Conservation (phyloP, 2,797 vertebrate species). For the Urophycis tenuis region DNA sequence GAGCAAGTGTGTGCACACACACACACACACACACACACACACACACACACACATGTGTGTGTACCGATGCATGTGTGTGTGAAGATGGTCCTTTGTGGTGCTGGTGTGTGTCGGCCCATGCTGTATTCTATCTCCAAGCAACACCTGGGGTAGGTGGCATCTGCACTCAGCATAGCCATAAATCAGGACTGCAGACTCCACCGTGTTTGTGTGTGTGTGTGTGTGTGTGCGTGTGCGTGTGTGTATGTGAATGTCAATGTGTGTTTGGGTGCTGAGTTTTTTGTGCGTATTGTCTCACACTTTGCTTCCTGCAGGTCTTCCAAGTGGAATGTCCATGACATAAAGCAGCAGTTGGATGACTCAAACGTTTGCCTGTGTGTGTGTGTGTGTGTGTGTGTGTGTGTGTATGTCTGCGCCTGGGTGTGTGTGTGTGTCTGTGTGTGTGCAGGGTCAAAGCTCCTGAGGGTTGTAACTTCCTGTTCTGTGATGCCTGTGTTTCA, state of each 20-base stretch:
- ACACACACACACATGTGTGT: conserved; percentile 1
- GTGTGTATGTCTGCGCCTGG: conserved; percentile 14
- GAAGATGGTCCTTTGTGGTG: conserved; percentile 30
- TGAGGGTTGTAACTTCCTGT: conserved; percentile 74
- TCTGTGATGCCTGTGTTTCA: conserved; percentile 80
- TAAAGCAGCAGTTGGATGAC: conserved; percentile 77
- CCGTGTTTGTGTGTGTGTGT: conserved; percentile 21
- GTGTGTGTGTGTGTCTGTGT: conserved; percentile 13
- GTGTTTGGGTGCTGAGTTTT: conserved; percentile 11
- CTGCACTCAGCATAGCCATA: conserved; percentile 47
- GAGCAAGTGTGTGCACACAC: conserved; percentile 12
- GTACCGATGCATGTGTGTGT: conserved; percentile 7
- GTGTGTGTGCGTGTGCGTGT: conserved; percentile 18
- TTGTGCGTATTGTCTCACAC: conserved; percentile 35
- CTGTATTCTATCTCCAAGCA: conserved; percentile 56
- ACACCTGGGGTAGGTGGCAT: conserved; percentile 52
- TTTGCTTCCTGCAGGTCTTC: conserved; percentile 49
- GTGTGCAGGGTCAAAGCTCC: conserved; percentile 67
- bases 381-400: conserved; percentile 17
- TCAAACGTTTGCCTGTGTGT: conserved; percentile 23
- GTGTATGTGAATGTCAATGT: conserved; percentile 17
- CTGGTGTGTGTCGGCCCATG: conserved; percentile 38
- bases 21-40: conserved; percentile 3
- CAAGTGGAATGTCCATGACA: conserved; percentile 69
- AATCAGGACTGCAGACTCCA: conserved; percentile 52